Conservation (phyloP, 2,888 invertebrate genomes). For the Standfussiana lucernea region DNA sequence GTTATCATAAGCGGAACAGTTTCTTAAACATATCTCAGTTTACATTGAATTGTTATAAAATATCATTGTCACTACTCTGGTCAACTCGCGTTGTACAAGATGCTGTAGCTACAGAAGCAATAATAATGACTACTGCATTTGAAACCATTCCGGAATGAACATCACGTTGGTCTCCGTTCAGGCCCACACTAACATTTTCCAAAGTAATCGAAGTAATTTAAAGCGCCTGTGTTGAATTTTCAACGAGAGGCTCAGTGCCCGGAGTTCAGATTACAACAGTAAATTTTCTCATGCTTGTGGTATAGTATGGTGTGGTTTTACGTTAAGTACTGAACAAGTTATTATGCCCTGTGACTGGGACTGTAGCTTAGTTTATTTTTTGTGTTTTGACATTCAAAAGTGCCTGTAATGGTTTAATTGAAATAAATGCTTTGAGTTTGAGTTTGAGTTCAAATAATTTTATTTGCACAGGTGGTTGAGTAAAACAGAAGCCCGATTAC, state of each 20-base stretch:
- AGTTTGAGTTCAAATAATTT: conserved; percentile 11
- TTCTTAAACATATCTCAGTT: not conserved
- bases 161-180: not conserved
- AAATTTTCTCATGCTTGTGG: not conserved
- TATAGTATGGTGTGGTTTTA: not conserved
- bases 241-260: not conserved
- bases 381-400: too few species aligned
- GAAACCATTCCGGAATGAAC: not conserved
- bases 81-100: too few species aligned
- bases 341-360: too few species aligned
- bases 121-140: not conserved
- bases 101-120: not conserved
- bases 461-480: conserved; percentile 26
- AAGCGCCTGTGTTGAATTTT: not conserved
- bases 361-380: too few species aligned
- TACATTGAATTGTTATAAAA: not conserved
- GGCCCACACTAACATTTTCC: not conserved
- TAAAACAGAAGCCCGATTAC: not conserved
- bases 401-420: too few species aligned
- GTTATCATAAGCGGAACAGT: not conserved
- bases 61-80: not conserved
- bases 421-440: too few species aligned
- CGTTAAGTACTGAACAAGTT: conserved; percentile 15
- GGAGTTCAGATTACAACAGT: not conserved
- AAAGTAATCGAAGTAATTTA: not conserved